A percentile compares a stretch with the other conserved stretches of the same genome.
phyloP scores from a whole-genome alignment of 1,140 invertebrate species.

The Acyrthosiphon pisum region DNA sequence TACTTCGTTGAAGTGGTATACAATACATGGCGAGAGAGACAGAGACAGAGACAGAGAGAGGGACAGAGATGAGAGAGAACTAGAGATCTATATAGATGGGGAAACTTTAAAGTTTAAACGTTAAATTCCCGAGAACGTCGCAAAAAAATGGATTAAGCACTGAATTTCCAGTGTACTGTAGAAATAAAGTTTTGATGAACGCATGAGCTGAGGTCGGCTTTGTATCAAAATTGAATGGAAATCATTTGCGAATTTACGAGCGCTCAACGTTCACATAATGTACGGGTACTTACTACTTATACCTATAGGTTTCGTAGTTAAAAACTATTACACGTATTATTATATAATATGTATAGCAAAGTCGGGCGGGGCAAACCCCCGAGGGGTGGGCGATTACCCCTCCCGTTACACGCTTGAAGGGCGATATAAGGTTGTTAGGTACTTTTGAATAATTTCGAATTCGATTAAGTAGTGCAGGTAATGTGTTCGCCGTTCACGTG shows the following conservation, averaged over 20 bases:
- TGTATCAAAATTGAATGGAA: conserved; percentile 14
- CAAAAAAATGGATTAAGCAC: background rate
- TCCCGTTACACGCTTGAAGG: background rate
- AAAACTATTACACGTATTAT: background rate
- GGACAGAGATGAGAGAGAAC: no score
- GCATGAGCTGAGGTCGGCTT: background rate
- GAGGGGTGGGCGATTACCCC: background rate
- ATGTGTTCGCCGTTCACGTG: background rate
- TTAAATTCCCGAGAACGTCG: background rate
- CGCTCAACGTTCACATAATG: background rate
- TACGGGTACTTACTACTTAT: background rate
- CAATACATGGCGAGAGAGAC: background rate
- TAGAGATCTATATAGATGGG: no score
- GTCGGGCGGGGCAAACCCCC: background rate
- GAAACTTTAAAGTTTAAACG: background rate
- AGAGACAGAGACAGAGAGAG: background rate
- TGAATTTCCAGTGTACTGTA: background rate
- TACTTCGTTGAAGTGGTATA: background rate
- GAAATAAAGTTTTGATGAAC: background rate
- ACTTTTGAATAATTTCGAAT: background rate
- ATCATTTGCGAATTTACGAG: background rate
- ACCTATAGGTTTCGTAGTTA: background rate
- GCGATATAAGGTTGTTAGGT: background rate
- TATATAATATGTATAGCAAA: background rate
- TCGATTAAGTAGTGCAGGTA: background rate